These are phyloP conservation scores for Rhea pennata DNA, from an alignment of 2,113 vertebrate species.

Conservation along the genomic window DNA sequence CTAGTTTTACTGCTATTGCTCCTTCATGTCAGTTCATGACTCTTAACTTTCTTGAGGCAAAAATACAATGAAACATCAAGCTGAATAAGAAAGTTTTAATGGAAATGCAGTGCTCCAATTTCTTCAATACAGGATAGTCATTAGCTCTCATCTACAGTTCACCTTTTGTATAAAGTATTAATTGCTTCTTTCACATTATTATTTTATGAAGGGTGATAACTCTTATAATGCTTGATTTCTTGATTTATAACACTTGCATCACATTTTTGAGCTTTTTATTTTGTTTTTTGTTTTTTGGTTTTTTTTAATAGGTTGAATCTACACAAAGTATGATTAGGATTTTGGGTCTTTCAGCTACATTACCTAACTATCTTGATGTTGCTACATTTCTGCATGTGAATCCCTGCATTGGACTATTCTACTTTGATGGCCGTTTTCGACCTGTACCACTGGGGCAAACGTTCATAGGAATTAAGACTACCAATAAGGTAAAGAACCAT, in stretches of 20 bases:
- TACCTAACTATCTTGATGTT: slow-evolving; percentile 97
- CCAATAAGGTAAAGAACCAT: slow-evolving; percentile 86
- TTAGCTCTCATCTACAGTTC: not conserved
- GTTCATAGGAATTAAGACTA: slow-evolving; percentile 93
- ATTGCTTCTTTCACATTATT: not conserved
- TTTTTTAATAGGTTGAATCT: slow-evolving; percentile 88
- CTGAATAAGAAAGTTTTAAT: slow-evolving; percentile 9
- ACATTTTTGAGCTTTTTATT: not conserved
- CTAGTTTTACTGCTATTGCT: not conserved
- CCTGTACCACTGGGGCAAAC: slow-evolving; percentile 96
- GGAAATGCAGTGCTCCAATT: not conserved
- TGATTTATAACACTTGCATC: not conserved
- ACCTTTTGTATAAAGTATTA: not conserved
- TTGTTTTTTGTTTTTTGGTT: not conserved
- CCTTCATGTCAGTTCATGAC: not conserved
- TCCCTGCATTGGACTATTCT: slow-evolving; percentile 96
- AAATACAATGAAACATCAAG: not conserved
- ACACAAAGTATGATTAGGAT: slow-evolving; percentile 99
- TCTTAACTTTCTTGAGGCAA: not conserved
- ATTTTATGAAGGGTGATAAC: not conserved
- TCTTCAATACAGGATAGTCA: not conserved
- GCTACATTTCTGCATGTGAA: slow-evolving; percentile 95
- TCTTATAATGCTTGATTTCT: not conserved
- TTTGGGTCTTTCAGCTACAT: slow-evolving; percentile 94
- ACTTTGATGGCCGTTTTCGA: slow-evolving; percentile 94